Evolutionary conservation across 1,140 invertebrate species (phyloP).

Genomic region (Augochlora pura): DNA sequence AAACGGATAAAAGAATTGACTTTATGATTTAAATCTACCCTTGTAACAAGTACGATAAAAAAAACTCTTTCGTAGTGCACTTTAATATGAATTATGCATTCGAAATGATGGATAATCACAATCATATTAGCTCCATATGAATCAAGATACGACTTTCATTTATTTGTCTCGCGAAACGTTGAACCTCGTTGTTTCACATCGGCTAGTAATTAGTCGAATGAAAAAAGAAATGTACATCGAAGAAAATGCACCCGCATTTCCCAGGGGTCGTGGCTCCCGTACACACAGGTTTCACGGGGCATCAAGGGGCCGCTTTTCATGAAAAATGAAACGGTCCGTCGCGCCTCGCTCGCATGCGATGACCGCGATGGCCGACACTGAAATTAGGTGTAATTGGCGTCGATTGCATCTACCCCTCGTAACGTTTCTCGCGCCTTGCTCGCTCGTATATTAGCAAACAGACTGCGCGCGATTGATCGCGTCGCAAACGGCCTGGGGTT

Average conservation of each 20-base stretch:
- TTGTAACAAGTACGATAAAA: too few species aligned
- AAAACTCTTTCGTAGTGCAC: too few species aligned
- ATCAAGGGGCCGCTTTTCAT: slow-evolving; percentile 3
- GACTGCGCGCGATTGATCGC: background rate
- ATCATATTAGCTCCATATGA: too few species aligned
- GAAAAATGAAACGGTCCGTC: slow-evolving; percentile 54
- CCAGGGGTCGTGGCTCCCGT: background rate
- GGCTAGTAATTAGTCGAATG: background rate
- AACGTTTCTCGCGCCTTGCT: slow-evolving; percentile 29
- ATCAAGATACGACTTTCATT: too few species aligned
- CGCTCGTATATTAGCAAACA: slow-evolving; percentile 35
- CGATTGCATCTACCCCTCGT: slow-evolving; percentile 72
- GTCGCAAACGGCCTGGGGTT: background rate
- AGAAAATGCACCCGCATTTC: background rate
- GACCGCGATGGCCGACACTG: slow-evolving; percentile 58
- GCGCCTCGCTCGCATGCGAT: slow-evolving; percentile 52
- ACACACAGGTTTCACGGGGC: slow-evolving; percentile 2
- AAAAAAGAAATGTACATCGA: background rate
- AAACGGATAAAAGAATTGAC: too few species aligned
- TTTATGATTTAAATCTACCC: too few species aligned
- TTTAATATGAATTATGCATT: too few species aligned
- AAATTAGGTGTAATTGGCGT: slow-evolving; percentile 75
- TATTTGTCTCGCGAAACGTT: too few species aligned
- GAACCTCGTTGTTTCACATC: background rate
- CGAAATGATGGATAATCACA: too few species aligned